These are phyloP conservation scores for Lagorchestes hirsutus DNA, from an alignment of 2,797 vertebrate species.

Conservation along the genomic window DNA sequence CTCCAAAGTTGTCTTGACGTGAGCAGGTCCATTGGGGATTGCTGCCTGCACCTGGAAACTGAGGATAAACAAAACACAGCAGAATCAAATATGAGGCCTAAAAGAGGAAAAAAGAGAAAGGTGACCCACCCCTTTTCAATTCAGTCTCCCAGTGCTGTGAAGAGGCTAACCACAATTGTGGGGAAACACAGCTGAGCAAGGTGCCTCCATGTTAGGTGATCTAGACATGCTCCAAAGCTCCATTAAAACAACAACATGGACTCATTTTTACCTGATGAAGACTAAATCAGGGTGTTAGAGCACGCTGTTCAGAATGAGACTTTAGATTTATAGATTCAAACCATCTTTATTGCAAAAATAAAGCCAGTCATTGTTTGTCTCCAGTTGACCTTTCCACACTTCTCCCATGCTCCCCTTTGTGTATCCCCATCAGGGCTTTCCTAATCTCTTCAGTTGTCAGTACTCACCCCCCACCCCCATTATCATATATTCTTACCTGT, in stretches of 20 bases:
- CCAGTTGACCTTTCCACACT: background rate
- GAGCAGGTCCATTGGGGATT: background rate
- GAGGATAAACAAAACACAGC: background rate
- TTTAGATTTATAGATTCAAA: background rate
- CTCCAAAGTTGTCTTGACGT: background rate
- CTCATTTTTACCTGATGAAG: background rate
- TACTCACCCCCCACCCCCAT: background rate
- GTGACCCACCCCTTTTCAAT: no score
- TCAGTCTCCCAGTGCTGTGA: background rate
- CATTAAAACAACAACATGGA: background rate
- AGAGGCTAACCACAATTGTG: background rate
- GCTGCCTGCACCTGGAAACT: background rate
- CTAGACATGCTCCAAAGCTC: background rate
- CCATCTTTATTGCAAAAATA: background rate
- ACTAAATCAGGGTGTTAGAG: background rate
- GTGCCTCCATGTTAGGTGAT: background rate
- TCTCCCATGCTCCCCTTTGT: background rate
- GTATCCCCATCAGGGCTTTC: background rate
- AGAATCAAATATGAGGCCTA: background rate
- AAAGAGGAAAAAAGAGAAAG: no score
- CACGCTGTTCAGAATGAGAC: background rate
- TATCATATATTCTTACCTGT: background rate
- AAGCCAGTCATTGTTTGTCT: background rate
- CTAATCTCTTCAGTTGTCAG: background rate
- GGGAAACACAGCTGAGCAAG: background rate